A percentile compares a stretch with the other conserved stretches of the same genome.
These are phyloP conservation scores for Drosophila rufa DNA, from an alignment of 1,140 invertebrate genomes.

Conservation along the genomic window DNA sequence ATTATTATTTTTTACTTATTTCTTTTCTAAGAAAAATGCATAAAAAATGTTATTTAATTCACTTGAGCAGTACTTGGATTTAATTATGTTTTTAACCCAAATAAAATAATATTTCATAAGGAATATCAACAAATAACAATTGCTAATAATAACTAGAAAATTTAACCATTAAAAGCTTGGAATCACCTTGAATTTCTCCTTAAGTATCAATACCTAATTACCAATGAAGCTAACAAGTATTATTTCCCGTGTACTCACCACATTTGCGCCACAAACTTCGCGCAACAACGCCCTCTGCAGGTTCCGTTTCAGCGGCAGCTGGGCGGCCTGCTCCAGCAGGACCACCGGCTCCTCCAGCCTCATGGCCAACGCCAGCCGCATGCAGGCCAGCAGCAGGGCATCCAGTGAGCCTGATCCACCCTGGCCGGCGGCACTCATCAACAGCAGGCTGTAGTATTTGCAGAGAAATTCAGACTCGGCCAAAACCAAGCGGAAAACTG, in stretches of 20 bases:
- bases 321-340: constrained; percentile 60
- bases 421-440: constrained; percentile 57
- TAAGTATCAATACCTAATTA: background rate
- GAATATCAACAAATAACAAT: no score
- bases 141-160: background rate
- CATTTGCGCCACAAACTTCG: constrained; percentile 60
- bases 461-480: constrained; percentile 81
- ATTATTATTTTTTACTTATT: no score
- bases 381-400: constrained; percentile 64
- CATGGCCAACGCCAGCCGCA: constrained; percentile 66
- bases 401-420: constrained; percentile 46
- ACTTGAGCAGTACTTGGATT: no score
- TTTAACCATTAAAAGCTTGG: background rate
- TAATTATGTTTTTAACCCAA: no score
- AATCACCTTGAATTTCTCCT: background rate
- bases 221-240: no score
- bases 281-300: constrained; percentile 60
- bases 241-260: constrained; percentile 54
- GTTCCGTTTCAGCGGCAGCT: constrained; percentile 59
- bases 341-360: constrained; percentile 71
- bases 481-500: constrained; percentile 78
- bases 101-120: no score
- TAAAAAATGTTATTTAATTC: no score
- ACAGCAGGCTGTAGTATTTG: constrained; percentile 80
- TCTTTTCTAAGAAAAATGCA: no score